Conservation (phyloP, 1,140 invertebrate species). For the Lineus longissimus region DNA sequence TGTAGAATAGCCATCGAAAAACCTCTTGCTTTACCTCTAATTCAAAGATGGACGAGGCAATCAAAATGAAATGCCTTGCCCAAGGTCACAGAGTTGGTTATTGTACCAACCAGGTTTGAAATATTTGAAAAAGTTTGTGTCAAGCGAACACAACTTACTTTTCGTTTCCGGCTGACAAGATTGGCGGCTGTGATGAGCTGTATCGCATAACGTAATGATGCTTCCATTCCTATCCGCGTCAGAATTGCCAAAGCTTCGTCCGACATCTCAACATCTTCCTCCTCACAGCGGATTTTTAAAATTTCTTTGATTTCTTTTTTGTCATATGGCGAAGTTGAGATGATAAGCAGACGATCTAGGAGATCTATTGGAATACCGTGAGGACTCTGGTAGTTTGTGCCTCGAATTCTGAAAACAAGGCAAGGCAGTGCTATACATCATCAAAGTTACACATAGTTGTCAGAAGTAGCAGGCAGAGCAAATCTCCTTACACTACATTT, state of each 20-base stretch:
- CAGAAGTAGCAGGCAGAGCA: no score
- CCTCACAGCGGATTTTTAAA: slow-evolving; percentile 77
- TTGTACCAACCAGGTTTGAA: no score
- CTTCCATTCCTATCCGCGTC: slow-evolving; percentile 87
- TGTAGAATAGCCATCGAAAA: no score
- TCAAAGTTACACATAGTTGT: background rate
- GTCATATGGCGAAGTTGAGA: slow-evolving; percentile 82
- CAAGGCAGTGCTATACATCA: background rate
- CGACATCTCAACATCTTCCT: slow-evolving; percentile 95
- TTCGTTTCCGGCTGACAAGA: slow-evolving; percentile 78
- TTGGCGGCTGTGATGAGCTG: slow-evolving; percentile 95
- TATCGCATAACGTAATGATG: slow-evolving; percentile 94
- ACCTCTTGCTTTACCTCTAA: no score
- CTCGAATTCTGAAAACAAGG: slow-evolving; percentile 69
- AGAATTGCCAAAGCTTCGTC: slow-evolving; percentile 87
- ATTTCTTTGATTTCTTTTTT: slow-evolving; percentile 90
- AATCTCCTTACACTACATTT: no score
- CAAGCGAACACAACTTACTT: slow-evolving; percentile 58
- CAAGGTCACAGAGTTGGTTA: no score
- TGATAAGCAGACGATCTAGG: slow-evolving; percentile 92
- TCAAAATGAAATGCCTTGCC: no score
- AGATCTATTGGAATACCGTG: slow-evolving; percentile 97
- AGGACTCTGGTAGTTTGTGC: slow-evolving; percentile 88
- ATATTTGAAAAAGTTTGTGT: no score
- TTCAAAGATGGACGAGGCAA: no score